phyloP scores from a whole-genome alignment of 1,140 invertebrate species.

The Drosophila pseudoananassae region DNA sequence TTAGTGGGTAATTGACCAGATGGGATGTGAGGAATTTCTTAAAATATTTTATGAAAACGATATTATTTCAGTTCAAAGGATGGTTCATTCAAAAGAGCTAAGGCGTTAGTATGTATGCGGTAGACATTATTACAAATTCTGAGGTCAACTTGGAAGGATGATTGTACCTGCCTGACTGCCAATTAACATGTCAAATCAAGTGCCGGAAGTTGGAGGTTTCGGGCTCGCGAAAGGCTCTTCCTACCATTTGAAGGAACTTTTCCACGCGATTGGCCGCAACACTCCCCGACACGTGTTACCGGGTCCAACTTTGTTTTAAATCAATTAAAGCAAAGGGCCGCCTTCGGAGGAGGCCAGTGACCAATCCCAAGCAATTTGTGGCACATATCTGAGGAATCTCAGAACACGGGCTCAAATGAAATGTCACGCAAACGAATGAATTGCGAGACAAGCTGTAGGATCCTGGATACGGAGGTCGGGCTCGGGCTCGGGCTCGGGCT shows the following conservation, averaged over 20 bases:
- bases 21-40: too few species aligned
- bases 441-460: conserved; percentile 61
- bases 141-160: conserved; percentile 7
- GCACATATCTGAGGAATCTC: conserved; percentile 60
- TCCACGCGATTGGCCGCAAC: conserved; percentile 53
- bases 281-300: conserved; percentile 37
- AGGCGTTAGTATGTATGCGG: too few species aligned
- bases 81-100: too few species aligned
- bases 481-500: neutral
- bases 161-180: conserved; percentile 39
- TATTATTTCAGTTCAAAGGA: too few species aligned
- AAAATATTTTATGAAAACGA: too few species aligned
- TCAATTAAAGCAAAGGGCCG: conserved; percentile 40
- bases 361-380: conserved; percentile 33
- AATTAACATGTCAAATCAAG: conserved; percentile 77
- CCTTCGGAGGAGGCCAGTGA: conserved; percentile 19
- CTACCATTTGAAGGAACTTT: conserved; percentile 34
- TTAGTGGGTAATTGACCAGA: neutral
- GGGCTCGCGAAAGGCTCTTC: conserved; percentile 55
- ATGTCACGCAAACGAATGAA: conserved; percentile 78
- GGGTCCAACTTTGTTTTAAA: conserved; percentile 40
- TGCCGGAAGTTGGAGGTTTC: conserved; percentile 74
- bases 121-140: neutral
- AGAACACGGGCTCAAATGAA: conserved; percentile 58
- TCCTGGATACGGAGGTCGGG: neutral